Conservation (phyloP, 2,888 invertebrate genomes). For the Campaea margaritaria region DNA sequence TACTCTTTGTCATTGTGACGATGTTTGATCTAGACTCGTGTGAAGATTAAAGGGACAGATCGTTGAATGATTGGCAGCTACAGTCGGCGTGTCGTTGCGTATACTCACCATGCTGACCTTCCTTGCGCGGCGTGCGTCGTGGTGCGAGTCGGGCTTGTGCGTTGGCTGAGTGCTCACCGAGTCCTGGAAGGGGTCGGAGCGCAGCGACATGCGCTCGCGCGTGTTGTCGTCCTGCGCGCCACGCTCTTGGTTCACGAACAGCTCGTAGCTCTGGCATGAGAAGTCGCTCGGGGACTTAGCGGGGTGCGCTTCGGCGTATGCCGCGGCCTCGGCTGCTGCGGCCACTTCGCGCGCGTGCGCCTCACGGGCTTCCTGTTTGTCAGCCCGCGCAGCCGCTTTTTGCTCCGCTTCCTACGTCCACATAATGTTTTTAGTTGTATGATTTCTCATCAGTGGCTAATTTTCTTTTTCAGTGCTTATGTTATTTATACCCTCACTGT, state of each 20-base stretch:
- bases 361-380: conserved; percentile 86
- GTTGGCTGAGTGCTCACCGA: conserved; percentile 93
- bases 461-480: neutral
- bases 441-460: neutral
- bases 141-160: conserved; percentile 86
- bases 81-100: conserved; percentile 50
- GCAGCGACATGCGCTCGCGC: conserved; percentile 95
- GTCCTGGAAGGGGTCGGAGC: conserved; percentile 93
- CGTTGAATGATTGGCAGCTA: conserved; percentile 70
- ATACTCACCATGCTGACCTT: conserved; percentile 97
- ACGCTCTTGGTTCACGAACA: conserved; percentile 95
- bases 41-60: neutral
- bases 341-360: conserved; percentile 87
- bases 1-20: too few relatives aligned
- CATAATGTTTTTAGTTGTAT: neutral
- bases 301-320: conserved; percentile 86
- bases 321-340: conserved; percentile 87
- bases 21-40: neutral
- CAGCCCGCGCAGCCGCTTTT: conserved; percentile 89
- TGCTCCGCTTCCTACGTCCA: conserved; percentile 91
- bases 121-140: conserved; percentile 86
- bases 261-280: conserved; percentile 96
- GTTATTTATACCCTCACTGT: too few relatives aligned
- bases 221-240: conserved; percentile 95
- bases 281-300: conserved; percentile 96